Base-by-base conservation (phyloP, 1,140 invertebrate genomes). In the Steinernema feltiae region DNA sequence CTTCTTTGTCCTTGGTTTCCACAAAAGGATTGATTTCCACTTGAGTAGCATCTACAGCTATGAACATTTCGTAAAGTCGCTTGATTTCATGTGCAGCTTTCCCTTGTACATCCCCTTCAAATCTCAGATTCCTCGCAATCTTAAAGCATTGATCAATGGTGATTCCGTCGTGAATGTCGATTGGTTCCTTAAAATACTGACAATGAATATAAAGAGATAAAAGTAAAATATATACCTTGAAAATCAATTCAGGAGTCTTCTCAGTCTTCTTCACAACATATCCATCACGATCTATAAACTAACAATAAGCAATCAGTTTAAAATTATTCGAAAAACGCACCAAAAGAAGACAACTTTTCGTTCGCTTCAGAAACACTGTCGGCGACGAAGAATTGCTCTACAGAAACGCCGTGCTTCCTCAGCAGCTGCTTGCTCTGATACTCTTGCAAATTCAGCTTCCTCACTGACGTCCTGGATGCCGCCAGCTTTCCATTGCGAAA, bases 211-310 rank as follows among this genome's bases (percentile, higher is more conserved):
- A n/a, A n/a, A n/a, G n/a, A n/a, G n/a, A n/a, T n/a, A n/a, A 18
- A 63, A 63, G 3, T 21, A 7, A 74, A 41, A 35, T 24, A 74
- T 71, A 35, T 71, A 83, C 79, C 75, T 81, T 97, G 88, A 93
- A 93, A 21, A 98, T 91, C 74, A 93, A 89, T 79, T 97, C 91
- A 0, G 97, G 97, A n/a, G 91, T 93, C 86, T 93, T 92, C 84
- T 92, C 91, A n/a, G 97, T 95, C 32, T 97, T 97, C 89, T 99
- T 99, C 7, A 99, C 91, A 1, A 99, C 97, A 90, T 96, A 98
- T 87, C 99, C 97, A 75, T 92, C 89, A 2, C 92, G 92, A 85
- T 91, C 92, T 92, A 81, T n/a, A n/a, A n/a, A n/a, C n/a, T n/a
- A n/a, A n/a, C n/a, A n/a, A n/a, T n/a, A n/a, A n/a, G n/a, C n/a